These are phyloP conservation scores for Empidonax alnorum DNA, from an alignment of 2,113 vertebrate species.

Conservation along the genomic window DNA sequence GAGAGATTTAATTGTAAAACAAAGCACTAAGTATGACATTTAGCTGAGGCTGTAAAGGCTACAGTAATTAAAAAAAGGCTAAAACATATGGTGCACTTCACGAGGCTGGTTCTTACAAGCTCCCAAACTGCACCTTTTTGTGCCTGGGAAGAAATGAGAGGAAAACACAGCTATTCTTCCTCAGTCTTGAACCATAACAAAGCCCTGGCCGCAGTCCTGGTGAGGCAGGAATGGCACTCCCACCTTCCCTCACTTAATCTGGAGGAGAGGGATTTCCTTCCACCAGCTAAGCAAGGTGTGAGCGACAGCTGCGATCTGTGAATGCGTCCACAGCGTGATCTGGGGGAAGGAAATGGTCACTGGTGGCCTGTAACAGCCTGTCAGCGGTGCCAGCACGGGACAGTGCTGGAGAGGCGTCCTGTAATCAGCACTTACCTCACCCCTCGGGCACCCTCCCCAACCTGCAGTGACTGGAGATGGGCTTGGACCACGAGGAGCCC, in stretches of 20 bases:
- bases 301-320: neutral
- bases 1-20: conserved; percentile 39
- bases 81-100: conserved; percentile 16
- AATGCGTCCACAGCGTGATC: neutral
- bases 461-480: neutral
- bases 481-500: neutral
- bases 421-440: rapidly evolving
- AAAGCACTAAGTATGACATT: conserved; percentile 44
- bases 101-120: neutral
- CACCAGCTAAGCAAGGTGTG: neutral
- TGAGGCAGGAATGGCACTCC: neutral
- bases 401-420: neutral
- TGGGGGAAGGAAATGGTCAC: neutral
- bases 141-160: neutral
- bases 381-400: neutral
- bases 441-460: neutral
- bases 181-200: neutral
- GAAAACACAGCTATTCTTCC: neutral
- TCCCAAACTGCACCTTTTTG: neutral
- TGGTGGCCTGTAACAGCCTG: neutral
- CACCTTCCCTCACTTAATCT: neutral
- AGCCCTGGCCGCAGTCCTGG: neutral
- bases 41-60: conserved; percentile 40
- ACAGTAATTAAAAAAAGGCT: conserved; percentile 30
- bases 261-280: neutral